Percentiles rank a stretch among this genome's conserved stretches.
phyloP scores from a whole-genome alignment of 2,113 vertebrate species.

The Glaucomys volans region DNA sequence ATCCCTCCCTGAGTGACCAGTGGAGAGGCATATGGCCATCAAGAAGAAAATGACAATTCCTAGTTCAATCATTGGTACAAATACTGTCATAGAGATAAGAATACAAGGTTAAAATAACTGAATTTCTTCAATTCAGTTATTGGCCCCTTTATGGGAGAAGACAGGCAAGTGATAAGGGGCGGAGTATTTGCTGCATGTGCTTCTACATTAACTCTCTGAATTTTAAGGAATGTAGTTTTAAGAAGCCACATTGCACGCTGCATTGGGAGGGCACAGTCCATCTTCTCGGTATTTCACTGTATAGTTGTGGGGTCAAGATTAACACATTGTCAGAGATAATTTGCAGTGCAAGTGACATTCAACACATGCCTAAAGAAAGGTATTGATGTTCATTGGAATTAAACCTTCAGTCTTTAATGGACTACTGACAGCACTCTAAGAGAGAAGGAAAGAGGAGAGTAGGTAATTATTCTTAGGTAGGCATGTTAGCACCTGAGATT shows the following conservation, averaged over 20 bases:
- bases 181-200: not conserved
- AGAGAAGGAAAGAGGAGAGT: not conserved
- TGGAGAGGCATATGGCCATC: not conserved
- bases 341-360: not conserved
- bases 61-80: not conserved
- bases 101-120: not conserved
- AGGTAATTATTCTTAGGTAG: not conserved
- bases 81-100: not conserved
- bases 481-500: slow-evolving; percentile 8
- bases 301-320: not conserved
- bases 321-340: not conserved
- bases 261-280: not conserved
- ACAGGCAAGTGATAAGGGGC: not conserved
- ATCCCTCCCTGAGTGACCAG: not conserved
- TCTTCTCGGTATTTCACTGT: not conserved
- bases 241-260: not conserved
- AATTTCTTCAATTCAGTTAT: not conserved
- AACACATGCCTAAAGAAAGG: not conserved
- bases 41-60: not conserved
- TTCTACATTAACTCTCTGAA: not conserved
- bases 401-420: not conserved
- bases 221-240: not conserved
- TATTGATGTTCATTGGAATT: not conserved
- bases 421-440: not conserved
- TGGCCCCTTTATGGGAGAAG: not conserved